Base-by-base conservation (phyloP, 2,888 invertebrate genomes). In the Hoplodrina ambigua region DNA sequence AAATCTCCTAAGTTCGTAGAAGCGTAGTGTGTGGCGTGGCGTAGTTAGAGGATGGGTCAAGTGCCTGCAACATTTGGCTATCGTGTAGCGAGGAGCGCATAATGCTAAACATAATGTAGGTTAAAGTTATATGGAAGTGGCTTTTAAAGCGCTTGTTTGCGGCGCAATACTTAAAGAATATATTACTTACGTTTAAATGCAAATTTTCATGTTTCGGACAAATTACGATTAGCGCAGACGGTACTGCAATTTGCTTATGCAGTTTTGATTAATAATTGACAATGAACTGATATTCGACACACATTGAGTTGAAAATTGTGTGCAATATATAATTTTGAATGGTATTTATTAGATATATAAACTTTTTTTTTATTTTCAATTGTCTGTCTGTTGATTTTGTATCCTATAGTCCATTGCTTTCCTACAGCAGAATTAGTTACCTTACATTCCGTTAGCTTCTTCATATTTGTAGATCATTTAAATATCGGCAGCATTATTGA, bases 41-140 rank as follows among this genome's bases (percentile, higher is more conserved):
- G 66, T 56, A 62, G 77, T 72, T 71, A 53, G 62, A 67, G 49
- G 59, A 66, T 72, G 72, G 67, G 62, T 74, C 69, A 79, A 76
- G 76, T 67, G 64, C 52, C 57, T 69, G 54, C 67, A 77, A 77
- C 67, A 72, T 80, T 80, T 69, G 69, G 60, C 69, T 72, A 80
- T 75, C 79, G 68, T 65, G 75, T 66, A 70, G 37, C 56, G 49
- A 13, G 37, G 19, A 72, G 61, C 44, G 63, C 19, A 52, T 71
- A 56, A 59, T 59, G 37, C 56, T 53, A 62, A 56, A 65, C 53
- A 58, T 70, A 54, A 63, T 65, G 46, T 62, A 65, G 20, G 58
- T 59, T 65, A 62, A 71, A 65, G 58, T 62, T 62, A 17, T 53
- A 50, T 30, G 46, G 33, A 63, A 71, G 56, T 30, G 25, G 56